Evolutionary conservation across 2,888 invertebrate species (phyloP).

Genomic region (Gymnosoma rotundatum): DNA sequence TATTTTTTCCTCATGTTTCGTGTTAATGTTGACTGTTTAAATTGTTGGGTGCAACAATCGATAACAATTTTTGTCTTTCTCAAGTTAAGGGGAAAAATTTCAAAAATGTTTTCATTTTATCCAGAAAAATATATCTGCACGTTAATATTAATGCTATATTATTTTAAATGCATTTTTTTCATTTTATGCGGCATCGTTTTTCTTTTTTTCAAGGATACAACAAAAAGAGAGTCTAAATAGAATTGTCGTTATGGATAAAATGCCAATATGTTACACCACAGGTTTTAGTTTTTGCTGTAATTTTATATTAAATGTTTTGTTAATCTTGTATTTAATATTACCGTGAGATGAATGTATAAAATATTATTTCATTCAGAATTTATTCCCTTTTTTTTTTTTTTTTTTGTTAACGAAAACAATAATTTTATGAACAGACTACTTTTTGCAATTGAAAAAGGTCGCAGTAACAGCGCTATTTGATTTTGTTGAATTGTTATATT

Average conservation of each 20-base stretch:
- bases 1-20: slow-evolving; percentile 23
- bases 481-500: too few species aligned
- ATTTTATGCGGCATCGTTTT: slow-evolving; percentile 26
- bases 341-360: too few species aligned
- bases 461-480: too few species aligned
- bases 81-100: slow-evolving; percentile 55
- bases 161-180: slow-evolving; percentile 57
- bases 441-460: too few species aligned
- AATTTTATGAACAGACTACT: too few species aligned
- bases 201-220: slow-evolving; percentile 54
- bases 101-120: slow-evolving; percentile 60
- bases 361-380: too few species aligned
- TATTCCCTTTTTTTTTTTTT: too few species aligned
- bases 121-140: slow-evolving; percentile 40
- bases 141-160: neutral
- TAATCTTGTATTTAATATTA: too few species aligned
- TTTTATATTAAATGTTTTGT: too few species aligned
- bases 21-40: slow-evolving; percentile 41
- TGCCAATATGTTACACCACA: neutral
- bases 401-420: too few species aligned
- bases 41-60: slow-evolving; percentile 65
- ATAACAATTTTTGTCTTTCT: slow-evolving; percentile 55
- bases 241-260: slow-evolving; percentile 21
- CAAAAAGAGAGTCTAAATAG: slow-evolving; percentile 29
- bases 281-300: too few species aligned